Evolutionary conservation across 2,797 vertebrate species (phyloP).

Genomic region (Enteromius thamalakanensis): DNA sequence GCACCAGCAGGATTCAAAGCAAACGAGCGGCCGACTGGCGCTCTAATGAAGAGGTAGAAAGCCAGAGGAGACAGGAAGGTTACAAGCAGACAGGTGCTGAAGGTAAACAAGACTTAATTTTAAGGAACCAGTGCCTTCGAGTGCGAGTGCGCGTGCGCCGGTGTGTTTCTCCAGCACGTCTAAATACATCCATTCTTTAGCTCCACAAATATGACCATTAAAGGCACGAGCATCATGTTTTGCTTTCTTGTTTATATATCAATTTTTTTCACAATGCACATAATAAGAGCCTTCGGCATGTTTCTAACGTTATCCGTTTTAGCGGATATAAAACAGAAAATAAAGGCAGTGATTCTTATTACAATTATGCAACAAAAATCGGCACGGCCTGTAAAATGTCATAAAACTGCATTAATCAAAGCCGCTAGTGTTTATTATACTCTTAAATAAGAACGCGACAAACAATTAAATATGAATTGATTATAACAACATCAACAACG

Average conservation of each 20-base stretch:
- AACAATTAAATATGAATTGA: too few relatives aligned
- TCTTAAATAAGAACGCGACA: neutral
- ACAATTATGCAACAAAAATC: conserved; percentile 39
- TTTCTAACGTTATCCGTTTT: neutral
- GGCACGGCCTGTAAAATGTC: neutral
- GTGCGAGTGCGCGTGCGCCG: conserved; percentile 50
- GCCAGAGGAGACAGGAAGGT: conserved; percentile 45
- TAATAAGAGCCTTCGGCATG: neutral
- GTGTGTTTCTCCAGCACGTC: conserved; percentile 41
- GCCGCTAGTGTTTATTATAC: neutral
- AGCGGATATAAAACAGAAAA: neutral
- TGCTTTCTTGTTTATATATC: conserved; percentile 1
- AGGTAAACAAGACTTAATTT: conserved; percentile 65
- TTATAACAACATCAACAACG: neutral
- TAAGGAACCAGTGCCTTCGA: conserved; percentile 1
- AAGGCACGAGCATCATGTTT: conserved; percentile 46
- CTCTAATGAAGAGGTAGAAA: conserved; percentile 18
- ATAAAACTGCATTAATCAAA: conserved; percentile 10
- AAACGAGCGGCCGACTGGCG: neutral
- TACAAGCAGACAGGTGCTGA: conserved; percentile 58
- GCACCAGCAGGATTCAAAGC: neutral
- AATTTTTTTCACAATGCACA: neutral
- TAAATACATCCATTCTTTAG: conserved; percentile 38
- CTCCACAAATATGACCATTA: conserved; percentile 47
- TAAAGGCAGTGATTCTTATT: neutral